A percentile compares a stretch with the other conserved stretches of the same genome.
These are phyloP conservation scores for Micromys minutus DNA, from an alignment of 2,113 vertebrate genomes.

Conservation along the genomic window DNA sequence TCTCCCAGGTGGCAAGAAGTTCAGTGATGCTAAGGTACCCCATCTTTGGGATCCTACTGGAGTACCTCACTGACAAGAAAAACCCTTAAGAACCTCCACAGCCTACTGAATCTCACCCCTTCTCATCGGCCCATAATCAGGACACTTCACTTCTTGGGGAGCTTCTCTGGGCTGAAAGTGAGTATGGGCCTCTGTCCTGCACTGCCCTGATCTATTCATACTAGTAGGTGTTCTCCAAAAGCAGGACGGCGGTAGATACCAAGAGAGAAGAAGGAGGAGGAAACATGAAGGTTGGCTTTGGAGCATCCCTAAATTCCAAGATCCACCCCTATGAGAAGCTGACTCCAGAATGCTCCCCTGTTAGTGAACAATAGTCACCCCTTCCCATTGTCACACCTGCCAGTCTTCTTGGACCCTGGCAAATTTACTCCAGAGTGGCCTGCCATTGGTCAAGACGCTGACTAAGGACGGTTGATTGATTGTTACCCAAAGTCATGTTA, in stretches of 20 bases:
- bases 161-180: neutral
- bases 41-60: neutral
- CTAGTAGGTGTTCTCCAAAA: neutral
- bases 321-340: neutral
- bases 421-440: neutral
- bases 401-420: slow-evolving; percentile 2
- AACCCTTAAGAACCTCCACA: neutral
- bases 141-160: neutral
- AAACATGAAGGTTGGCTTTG: neutral
- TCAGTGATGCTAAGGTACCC: neutral
- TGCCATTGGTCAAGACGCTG: neutral
- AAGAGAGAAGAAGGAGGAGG: neutral
- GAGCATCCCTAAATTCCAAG: neutral
- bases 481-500: neutral
- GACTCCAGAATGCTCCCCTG: neutral
- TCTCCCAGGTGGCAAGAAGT: neutral
- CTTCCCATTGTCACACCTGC: neutral
- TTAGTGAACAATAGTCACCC: neutral
- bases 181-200: neutral
- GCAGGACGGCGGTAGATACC: neutral
- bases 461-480: neutral
- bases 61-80: slow-evolving; percentile 7
- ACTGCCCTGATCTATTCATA: neutral
- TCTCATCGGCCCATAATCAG: slow-evolving; percentile 14
- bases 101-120: neutral